Percentiles rank a stretch among this genome's conserved stretches.
Evolutionary conservation across 2,113 vertebrate genomes (phyloP).

Genomic region (Neolamprologus variostigma): DNA sequence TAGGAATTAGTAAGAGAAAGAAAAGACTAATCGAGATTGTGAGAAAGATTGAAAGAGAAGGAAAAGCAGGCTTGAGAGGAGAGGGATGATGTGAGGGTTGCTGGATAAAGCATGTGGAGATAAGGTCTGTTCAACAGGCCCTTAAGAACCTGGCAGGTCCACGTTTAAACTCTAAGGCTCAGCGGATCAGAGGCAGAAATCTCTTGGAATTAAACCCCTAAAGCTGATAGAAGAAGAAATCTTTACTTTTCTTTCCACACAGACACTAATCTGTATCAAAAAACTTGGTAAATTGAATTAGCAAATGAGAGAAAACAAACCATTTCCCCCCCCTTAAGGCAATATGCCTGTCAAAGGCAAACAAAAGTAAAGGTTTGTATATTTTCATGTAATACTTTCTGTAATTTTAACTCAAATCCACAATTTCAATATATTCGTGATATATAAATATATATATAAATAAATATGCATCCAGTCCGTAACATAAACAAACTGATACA

Average conservation of each 20-base stretch:
- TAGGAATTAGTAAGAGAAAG: not conserved
- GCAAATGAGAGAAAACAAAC: not conserved
- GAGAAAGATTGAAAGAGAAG: not conserved
- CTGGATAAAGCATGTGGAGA: slow-evolving; percentile 20
- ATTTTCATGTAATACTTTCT: not conserved
- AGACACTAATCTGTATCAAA: not conserved
- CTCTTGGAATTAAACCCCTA: slow-evolving; percentile 37
- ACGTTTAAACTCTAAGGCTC: slow-evolving; percentile 37
- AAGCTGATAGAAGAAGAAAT: not conserved
- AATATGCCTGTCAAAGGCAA: not conserved
- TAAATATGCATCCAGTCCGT: not conserved
- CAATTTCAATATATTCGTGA: not conserved
- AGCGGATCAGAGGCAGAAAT: slow-evolving; percentile 36
- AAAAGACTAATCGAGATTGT: not conserved
- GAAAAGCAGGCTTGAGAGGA: not conserved
- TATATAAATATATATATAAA: not conserved
- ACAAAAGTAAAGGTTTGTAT: not conserved
- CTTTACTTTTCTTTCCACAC: not conserved
- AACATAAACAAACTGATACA: not conserved
- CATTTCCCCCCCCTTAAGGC: accelerated
- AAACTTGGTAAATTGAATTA: not conserved
- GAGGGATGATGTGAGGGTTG: not conserved
- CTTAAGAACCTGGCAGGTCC: slow-evolving; percentile 35
- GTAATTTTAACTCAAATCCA: not conserved
- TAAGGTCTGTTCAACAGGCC: slow-evolving; percentile 32